Evolutionary conservation across 2,797 vertebrate genomes (phyloP).

Genomic region (Phoebastria nigripes): DNA sequence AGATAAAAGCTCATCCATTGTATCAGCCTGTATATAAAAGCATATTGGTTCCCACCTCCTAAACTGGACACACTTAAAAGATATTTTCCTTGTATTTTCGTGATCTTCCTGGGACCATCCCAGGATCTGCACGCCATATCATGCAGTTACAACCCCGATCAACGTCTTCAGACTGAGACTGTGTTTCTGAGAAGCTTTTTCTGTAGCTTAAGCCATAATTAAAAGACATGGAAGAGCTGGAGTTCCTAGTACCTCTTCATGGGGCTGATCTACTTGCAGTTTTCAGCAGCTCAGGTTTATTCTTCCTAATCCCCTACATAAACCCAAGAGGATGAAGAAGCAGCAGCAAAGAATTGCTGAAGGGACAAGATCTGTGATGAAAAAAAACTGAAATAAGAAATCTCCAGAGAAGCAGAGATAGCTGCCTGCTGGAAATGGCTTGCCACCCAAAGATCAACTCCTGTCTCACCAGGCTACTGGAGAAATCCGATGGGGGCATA

Average conservation of each 20-base stretch:
- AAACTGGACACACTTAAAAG: background rate
- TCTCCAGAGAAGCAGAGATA: background rate
- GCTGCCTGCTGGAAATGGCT: background rate
- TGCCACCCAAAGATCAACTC: background rate
- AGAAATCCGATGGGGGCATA: background rate
- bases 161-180: background rate
- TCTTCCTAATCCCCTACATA: background rate
- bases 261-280: background rate
- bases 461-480: rapidly evolving
- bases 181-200: background rate
- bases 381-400: background rate
- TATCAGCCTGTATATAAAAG: background rate
- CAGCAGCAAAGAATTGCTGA: background rate
- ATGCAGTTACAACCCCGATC: background rate
- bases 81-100: background rate
- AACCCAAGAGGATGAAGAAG: background rate
- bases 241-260: background rate
- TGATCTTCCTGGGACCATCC: background rate
- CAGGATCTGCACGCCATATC: background rate
- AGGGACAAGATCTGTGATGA: background rate
- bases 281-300: background rate
- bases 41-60: background rate
- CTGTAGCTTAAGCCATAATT: background rate
- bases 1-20: background rate
- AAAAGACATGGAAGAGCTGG: background rate